Evolutionary conservation across 2,797 vertebrate species (phyloP).

Genomic region (Melanotaenia maccullochi): DNA sequence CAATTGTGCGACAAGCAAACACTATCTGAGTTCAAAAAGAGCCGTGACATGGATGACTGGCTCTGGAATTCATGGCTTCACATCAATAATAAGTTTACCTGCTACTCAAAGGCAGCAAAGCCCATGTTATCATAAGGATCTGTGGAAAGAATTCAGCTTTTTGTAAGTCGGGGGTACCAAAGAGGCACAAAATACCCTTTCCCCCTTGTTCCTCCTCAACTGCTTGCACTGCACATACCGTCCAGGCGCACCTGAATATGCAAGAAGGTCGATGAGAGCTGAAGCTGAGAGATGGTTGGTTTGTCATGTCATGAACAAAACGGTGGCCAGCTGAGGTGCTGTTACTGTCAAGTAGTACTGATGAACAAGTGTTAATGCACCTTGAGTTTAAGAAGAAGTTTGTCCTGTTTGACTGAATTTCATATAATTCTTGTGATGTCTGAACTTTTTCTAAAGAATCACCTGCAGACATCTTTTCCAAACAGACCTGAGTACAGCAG

Average conservation of each 20-base stretch:
- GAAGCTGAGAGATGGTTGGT: conserved; percentile 5
- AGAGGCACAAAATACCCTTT: conserved; percentile 45
- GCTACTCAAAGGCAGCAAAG: conserved; percentile 54
- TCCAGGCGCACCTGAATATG: conserved; percentile 36
- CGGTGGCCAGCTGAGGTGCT: not conserved
- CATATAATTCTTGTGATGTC: conserved; percentile 41
- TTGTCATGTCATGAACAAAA: conserved; percentile 13
- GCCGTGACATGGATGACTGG: conserved; percentile 66
- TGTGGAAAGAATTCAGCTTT: conserved; percentile 70
- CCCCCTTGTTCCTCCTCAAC: conserved; percentile 41
- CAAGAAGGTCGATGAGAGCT: conserved; percentile 14
- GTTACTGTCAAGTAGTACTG: conserved; percentile 14
- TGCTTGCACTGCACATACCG: conserved; percentile 45
- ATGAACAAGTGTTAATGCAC: conserved; percentile 16
- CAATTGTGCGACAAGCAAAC: conserved; percentile 59
- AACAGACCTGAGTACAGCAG: conserved; percentile 47
- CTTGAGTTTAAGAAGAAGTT: conserved; percentile 13
- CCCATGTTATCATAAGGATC: conserved; percentile 69
- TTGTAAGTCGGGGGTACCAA: conserved; percentile 53
- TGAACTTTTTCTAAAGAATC: not conserved
- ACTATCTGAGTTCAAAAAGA: conserved; percentile 66
- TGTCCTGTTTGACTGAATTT: conserved; percentile 22
- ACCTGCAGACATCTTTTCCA: conserved; percentile 35
- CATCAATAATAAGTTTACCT: conserved; percentile 62
- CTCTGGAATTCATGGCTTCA: conserved; percentile 65